phyloP scores from a whole-genome alignment of 2,113 vertebrate species.

The Pontoporia blainvillei region DNA sequence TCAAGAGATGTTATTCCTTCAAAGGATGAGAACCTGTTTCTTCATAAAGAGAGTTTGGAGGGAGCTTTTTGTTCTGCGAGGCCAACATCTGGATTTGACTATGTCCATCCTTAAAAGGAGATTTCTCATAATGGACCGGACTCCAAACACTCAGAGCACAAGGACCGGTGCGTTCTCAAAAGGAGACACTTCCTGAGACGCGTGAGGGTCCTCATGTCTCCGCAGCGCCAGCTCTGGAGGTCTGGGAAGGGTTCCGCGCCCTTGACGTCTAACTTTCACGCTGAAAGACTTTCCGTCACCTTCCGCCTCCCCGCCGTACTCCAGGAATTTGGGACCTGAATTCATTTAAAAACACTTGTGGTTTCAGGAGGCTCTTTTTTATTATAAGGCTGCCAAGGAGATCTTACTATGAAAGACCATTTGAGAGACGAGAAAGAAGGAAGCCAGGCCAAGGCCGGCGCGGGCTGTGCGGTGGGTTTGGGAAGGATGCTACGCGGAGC shows the following conservation, averaged over 20 bases:
- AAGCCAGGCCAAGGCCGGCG: slow-evolving; percentile 1
- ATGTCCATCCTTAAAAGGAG: slow-evolving; percentile 27
- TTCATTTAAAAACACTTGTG: background rate
- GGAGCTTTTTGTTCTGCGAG: slow-evolving; percentile 34
- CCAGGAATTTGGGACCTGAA: background rate
- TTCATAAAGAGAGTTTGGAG: background rate
- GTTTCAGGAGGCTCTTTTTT: background rate
- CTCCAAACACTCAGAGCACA: slow-evolving; percentile 7
- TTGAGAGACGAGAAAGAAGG: background rate
- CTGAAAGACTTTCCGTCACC: background rate
- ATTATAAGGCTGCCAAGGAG: background rate
- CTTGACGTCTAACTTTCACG: background rate
- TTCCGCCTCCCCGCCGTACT: background rate
- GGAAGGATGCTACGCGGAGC: background rate
- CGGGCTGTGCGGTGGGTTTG: background rate
- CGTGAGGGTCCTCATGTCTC: background rate
- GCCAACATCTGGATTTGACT: slow-evolving; percentile 53
- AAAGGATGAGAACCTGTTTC: background rate
- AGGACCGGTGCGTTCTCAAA: slow-evolving; percentile 11
- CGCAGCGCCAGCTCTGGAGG: background rate
- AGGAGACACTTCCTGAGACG: background rate
- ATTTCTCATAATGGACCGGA: slow-evolving; percentile 19
- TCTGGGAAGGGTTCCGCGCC: background rate
- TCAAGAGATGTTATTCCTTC: slow-evolving; percentile 14
- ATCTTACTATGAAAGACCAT: background rate